Percentiles rank a stretch among this genome's conserved stretches.
Conservation (phyloP, 2,113 vertebrate genomes). For the Crotalus viridis region DNA sequence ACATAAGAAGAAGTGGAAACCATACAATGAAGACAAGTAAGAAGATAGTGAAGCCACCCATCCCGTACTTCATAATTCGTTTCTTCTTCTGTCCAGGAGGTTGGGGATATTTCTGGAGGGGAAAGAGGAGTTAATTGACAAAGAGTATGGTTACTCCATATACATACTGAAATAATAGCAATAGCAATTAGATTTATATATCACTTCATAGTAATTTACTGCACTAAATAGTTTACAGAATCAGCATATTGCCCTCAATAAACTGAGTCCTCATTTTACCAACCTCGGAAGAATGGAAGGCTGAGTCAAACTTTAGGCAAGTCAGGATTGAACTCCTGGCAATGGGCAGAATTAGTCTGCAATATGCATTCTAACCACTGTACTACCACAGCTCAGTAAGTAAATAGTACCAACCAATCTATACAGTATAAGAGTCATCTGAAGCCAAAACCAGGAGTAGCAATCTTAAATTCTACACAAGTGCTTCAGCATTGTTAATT, state of each 20-base stretch:
- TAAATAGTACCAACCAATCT: not conserved
- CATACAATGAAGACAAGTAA: constrained; percentile 67
- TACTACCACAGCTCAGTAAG: not conserved
- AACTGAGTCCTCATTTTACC: too few species aligned
- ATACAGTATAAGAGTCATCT: not conserved
- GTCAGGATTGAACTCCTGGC: too few species aligned
- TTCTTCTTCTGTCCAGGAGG: constrained; percentile 76
- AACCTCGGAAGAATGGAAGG: too few species aligned
- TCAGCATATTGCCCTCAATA: too few species aligned
- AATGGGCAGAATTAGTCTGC: not conserved
- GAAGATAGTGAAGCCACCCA: constrained; percentile 72
- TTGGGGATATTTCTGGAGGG: constrained; percentile 75
- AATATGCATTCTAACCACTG: not conserved
- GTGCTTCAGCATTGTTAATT: not conserved
- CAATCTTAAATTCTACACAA: not conserved
- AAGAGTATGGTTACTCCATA: not conserved
- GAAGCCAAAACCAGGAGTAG: not conserved
- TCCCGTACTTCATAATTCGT: constrained; percentile 71
- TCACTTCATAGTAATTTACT: not conserved
- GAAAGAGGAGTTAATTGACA: not conserved
- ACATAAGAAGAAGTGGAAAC: constrained; percentile 78
- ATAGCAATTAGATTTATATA: not conserved
- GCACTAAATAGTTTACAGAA: not conserved
- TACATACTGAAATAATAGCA: not conserved
- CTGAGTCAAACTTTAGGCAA: too few species aligned